Evolutionary conservation across 2,113 vertebrate species (phyloP), one percentile per base, ranked within the genome.

Genomic region (Colius striatus): DNA sequence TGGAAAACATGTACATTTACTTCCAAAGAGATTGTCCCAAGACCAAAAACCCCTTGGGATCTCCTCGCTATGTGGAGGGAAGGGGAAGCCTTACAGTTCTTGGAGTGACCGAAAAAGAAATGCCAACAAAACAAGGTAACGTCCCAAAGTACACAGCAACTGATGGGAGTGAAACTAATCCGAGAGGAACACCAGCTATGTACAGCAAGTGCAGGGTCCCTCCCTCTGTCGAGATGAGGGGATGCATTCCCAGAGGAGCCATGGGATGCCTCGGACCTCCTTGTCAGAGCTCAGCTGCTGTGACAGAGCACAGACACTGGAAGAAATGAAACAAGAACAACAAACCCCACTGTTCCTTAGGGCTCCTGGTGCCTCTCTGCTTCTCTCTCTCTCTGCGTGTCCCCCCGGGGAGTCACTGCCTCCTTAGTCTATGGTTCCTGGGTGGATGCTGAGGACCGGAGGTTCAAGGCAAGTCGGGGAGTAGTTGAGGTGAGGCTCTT

Each of bases 381-480:
- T 77, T 89, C 73, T 88, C 45, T 61, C 75, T 85, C 86, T 85
- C 55, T 60, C 92, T 76, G 36, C 6, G 16, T 0, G 3, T 92
- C 58, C 50, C 51, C 71, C n/a, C 32, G 13, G 47, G 47, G 63
- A 6, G 5, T 36, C 70, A 62, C 77, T 83, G 92, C 32, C 45
- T 47, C 85, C 96, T 97, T 99, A 99, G 97, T 99, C 99, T 68
- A 99, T 99, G 65, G 99, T 99, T 87, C 99, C 99, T 0, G 99
- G 99, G 97, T 99, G 99, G 94, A 99, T 99, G 97, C 99, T 99
- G 97, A 99, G 99, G 17, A 98, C 98, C 0, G 99, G 99, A 0
- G 99, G 99, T 96, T 99, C 99, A 97, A 99, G 98, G 96, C 99
- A 99, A 62, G 99, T 99, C 27, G 99, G 99, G 9, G 99, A 99